Percentiles rank a stretch among this genome's conserved stretches.
These are phyloP conservation scores for Rattus norvegicus DNA, from an alignment of 2,113 vertebrate species.

Conservation along the genomic window GRCr8 NC_086023.1:64864001-64864500, in stretches of 20 bases:
- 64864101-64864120: neutral
- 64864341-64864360: too few relatives aligned
- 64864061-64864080: neutral
- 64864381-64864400: too few relatives aligned
- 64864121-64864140: conserved; percentile 39
- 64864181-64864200: neutral
- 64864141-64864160: neutral
- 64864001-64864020: neutral
- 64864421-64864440: neutral
- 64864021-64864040: neutral
- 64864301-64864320: neutral
- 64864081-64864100: neutral
- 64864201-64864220: neutral
- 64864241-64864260: neutral
- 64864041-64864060: conserved; percentile 28
- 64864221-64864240: too few relatives aligned
- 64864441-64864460: neutral
- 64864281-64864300: neutral
- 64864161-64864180: neutral
- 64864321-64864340: neutral
- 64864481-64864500: neutral
- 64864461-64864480: neutral
- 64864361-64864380: too few relatives aligned
- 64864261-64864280: neutral
- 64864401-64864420: neutral